A percentile compares a stretch with the other conserved stretches of the same genome.
These are phyloP conservation scores for Ormyrus rosae DNA, from an alignment of 2,888 invertebrate species.

Conservation along the genomic window DNA sequence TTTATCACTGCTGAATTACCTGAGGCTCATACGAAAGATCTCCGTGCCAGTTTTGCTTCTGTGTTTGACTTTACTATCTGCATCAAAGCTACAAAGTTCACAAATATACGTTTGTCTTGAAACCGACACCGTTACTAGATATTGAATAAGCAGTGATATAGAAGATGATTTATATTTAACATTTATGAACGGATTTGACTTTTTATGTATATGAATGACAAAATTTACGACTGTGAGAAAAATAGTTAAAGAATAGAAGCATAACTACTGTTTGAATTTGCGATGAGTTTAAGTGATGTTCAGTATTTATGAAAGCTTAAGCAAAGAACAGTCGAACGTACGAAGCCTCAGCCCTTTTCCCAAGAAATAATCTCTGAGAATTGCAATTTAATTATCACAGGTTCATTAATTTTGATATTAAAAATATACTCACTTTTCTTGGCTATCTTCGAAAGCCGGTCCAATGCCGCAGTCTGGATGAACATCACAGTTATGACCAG, in stretches of 20 bases:
- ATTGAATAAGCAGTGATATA: conserved; percentile 25
- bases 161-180: conserved; percentile 18
- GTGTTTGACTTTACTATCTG: conserved; percentile 69
- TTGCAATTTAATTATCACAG: conserved; percentile 30
- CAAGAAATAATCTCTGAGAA: conserved; percentile 47
- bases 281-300: conserved; percentile 23
- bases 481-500: conserved; percentile 78
- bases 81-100: conserved; percentile 56
- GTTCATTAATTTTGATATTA: conserved; percentile 24
- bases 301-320: conserved; percentile 35
- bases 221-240: conserved; percentile 2
- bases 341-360: conserved; percentile 62
- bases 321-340: conserved; percentile 51
- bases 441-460: conserved; percentile 77
- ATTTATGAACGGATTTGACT: conserved; percentile 7
- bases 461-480: conserved; percentile 79
- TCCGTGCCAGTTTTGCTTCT: conserved; percentile 83
- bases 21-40: conserved; percentile 87
- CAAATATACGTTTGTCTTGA: conserved; percentile 53
- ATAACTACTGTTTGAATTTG: not conserved
- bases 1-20: conserved; percentile 75
- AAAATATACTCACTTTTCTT: conserved; percentile 72
- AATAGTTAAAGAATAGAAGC: conserved; percentile 34
- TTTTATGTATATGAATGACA: conserved; percentile 10
- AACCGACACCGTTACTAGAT: conserved; percentile 50